phyloP scores from a whole-genome alignment of 1,140 invertebrate species.

The Platyscapa corneri region DNA sequence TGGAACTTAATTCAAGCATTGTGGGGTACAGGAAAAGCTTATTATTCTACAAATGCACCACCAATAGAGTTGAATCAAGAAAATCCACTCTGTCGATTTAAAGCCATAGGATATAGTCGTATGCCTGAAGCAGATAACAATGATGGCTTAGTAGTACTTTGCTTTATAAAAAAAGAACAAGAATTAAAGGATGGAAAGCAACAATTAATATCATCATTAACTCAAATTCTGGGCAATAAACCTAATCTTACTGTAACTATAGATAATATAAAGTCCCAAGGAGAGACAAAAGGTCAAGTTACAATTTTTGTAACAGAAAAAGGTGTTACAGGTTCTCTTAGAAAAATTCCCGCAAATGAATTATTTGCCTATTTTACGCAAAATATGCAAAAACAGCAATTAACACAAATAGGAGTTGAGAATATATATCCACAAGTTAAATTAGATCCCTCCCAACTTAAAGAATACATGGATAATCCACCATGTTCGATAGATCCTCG shows the following conservation, averaged over 20 bases:
- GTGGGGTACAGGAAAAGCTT: slow-evolving; percentile 91
- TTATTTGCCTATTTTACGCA: slow-evolving; percentile 82
- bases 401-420: slow-evolving; percentile 80
- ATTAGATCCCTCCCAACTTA: slow-evolving; percentile 84
- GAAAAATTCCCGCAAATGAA: slow-evolving; percentile 85
- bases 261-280: slow-evolving; percentile 83
- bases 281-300: slow-evolving; percentile 86
- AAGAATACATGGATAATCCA: slow-evolving; percentile 92
- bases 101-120: slow-evolving; percentile 92
- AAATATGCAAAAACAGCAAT: slow-evolving; percentile 80
- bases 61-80: slow-evolving; percentile 89
- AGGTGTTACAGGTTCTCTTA: slow-evolving; percentile 77
- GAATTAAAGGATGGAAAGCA: slow-evolving; percentile 85
- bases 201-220: slow-evolving; percentile 81
- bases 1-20: slow-evolving; percentile 96
- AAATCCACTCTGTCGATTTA: slow-evolving; percentile 94
- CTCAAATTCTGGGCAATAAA: slow-evolving; percentile 85
- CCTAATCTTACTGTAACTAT: slow-evolving; percentile 86
- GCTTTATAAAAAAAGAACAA: slow-evolving; percentile 86
- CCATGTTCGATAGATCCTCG: slow-evolving; percentile 87
- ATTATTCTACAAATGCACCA: slow-evolving; percentile 82
- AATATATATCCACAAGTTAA: slow-evolving; percentile 79
- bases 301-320: slow-evolving; percentile 88
- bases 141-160: slow-evolving; percentile 88
- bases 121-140: slow-evolving; percentile 89